Conservation (phyloP, 1,140 invertebrate genomes). For the Caenorhabditis inopinata region DNA sequence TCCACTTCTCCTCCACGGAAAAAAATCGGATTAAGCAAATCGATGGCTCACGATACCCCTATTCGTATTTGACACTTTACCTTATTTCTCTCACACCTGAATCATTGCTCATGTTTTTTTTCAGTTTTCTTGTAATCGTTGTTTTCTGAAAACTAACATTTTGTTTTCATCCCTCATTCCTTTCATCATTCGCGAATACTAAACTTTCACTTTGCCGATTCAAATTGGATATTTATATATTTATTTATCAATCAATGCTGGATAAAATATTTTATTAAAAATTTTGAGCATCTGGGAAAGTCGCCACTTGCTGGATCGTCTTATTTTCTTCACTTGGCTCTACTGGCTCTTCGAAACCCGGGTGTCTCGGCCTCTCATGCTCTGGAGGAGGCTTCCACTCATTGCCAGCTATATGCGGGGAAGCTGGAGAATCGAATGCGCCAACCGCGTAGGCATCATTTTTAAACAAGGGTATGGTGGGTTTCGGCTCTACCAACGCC, state of each 20-base stretch:
- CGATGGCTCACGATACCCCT: neutral
- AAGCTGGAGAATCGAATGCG: no score
- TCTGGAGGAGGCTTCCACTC: conserved; percentile 4
- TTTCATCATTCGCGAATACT: neutral
- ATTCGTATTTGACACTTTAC: neutral
- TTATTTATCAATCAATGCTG: no score
- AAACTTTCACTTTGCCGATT: no score
- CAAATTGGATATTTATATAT: neutral
- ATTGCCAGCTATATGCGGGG: neutral
- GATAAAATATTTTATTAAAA: neutral
- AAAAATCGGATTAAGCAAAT: conserved; percentile 16
- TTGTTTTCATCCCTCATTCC: neutral
- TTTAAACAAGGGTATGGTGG: no score
- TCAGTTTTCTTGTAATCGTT: neutral
- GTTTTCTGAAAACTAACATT: neutral
- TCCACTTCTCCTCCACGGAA: conserved; percentile 1
- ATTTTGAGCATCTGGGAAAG: neutral
- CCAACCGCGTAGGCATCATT: no score
- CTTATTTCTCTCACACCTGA: neutral
- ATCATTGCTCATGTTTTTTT: conserved; percentile 20
- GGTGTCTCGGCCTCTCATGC: neutral
- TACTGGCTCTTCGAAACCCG: neutral
- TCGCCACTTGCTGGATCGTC: neutral
- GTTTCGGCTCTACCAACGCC: no score
- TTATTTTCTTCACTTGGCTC: neutral